phyloP scores from a whole-genome alignment of 2,113 vertebrate species.

The Eleginops maclovinus region DNA sequence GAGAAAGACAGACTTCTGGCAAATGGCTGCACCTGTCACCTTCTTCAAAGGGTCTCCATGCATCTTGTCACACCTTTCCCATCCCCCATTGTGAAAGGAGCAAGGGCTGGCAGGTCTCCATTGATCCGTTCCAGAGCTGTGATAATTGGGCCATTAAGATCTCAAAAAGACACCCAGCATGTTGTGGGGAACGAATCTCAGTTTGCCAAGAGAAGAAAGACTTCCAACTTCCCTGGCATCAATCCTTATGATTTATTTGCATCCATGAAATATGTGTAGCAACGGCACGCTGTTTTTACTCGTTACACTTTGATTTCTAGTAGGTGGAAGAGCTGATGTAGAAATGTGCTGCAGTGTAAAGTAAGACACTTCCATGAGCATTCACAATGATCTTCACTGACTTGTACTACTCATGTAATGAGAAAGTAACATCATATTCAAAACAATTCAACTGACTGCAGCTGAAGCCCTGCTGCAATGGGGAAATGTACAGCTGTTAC shows the following conservation, averaged over 20 bases:
- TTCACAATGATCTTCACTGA: not conserved
- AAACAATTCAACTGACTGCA: not conserved
- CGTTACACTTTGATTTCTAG: slow-evolving; percentile 9
- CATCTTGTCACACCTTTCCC: slow-evolving; percentile 75
- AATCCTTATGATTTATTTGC: slow-evolving; percentile 47
- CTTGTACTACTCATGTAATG: not conserved
- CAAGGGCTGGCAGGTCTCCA: slow-evolving; percentile 70
- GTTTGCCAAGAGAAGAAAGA: slow-evolving; percentile 42
- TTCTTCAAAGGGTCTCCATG: slow-evolving; percentile 71
- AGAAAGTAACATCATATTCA: not conserved
- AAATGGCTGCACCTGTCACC: slow-evolving; percentile 65
- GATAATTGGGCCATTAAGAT: slow-evolving; percentile 82
- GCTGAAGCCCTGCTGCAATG: not conserved
- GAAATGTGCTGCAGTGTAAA: not conserved
- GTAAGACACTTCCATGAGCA: not conserved
- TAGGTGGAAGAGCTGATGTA: not conserved
- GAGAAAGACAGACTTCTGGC: slow-evolving; percentile 68
- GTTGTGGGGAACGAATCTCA: slow-evolving; percentile 53
- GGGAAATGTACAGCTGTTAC: not conserved
- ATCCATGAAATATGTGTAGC: slow-evolving; percentile 32
- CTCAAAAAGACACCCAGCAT: slow-evolving; percentile 74
- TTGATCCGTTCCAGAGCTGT: slow-evolving; percentile 76
- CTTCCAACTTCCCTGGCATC: slow-evolving; percentile 33
- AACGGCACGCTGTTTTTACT: slow-evolving; percentile 30
- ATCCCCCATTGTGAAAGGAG: slow-evolving; percentile 74